These are phyloP conservation scores for Coracopsis vasa DNA, from an alignment of 2,113 vertebrate species.

Conservation along the genomic window DNA sequence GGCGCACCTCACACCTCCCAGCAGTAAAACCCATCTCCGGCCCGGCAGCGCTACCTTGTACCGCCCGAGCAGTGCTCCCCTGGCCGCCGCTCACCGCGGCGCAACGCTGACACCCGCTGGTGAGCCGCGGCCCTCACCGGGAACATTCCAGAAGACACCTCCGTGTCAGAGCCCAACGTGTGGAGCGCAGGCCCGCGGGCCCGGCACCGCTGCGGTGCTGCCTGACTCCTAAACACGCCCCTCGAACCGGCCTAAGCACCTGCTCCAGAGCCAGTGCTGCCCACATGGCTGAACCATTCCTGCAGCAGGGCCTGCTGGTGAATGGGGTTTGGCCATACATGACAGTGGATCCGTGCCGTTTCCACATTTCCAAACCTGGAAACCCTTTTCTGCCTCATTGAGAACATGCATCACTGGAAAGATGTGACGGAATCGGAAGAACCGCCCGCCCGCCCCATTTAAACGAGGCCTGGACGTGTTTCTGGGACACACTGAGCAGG, in stretches of 20 bases:
- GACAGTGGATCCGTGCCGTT: neutral
- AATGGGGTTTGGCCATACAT: neutral
- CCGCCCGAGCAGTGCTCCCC: neutral
- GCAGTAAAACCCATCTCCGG: neutral
- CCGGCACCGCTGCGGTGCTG: rapidly evolving
- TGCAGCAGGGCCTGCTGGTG: neutral
- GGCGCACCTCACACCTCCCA: neutral
- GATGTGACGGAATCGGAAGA: neutral
- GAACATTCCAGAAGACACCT: neutral
- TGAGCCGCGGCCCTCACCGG: neutral
- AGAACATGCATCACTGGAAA: neutral
- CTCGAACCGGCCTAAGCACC: too few relatives aligned
- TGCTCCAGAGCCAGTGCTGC: neutral
- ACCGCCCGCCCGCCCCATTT: neutral
- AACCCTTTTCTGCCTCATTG: too few relatives aligned
- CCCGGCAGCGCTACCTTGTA: neutral
- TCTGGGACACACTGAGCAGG: neutral
- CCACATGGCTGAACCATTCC: neutral
- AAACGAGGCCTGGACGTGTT: neutral
- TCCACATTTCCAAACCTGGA: neutral
- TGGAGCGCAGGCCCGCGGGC: too few relatives aligned
- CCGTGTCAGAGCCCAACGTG: too few relatives aligned
- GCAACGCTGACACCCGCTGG: conserved; percentile 71
- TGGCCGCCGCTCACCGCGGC: neutral
- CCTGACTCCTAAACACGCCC: neutral